Evolutionary conservation across 2,888 invertebrate genomes (phyloP).

Genomic region (Cerastoderma edule): DNA sequence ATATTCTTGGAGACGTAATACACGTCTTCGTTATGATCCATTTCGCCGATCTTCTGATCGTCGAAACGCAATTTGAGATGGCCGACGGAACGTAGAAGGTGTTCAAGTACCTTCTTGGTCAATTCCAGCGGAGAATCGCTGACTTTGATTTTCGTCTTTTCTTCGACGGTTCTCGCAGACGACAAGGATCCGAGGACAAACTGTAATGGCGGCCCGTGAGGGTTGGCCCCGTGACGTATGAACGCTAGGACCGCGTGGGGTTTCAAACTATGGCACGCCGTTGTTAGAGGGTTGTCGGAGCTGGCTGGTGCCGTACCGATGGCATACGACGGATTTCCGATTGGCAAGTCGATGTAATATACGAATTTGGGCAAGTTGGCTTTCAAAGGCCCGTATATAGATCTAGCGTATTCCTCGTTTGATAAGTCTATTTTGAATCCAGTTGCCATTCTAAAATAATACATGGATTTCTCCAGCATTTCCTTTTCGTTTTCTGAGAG

Average conservation of each 20-base stretch:
- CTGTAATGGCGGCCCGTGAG: slow-evolving; percentile 51
- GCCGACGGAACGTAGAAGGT: slow-evolving; percentile 45
- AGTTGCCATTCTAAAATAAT: slow-evolving; percentile 35
- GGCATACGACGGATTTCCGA: slow-evolving; percentile 55
- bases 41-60: slow-evolving; percentile 51
- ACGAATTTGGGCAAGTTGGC: slow-evolving; percentile 17
- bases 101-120: slow-evolving; percentile 38
- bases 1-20: slow-evolving; percentile 50
- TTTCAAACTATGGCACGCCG: slow-evolving; percentile 54
- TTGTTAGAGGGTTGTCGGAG: slow-evolving; percentile 34
- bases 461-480: slow-evolving; percentile 45
- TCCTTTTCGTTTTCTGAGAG: slow-evolving; percentile 30
- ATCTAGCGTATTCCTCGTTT: slow-evolving; percentile 31
- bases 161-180: slow-evolving; percentile 42
- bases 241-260: slow-evolving; percentile 44
- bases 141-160: slow-evolving; percentile 29
- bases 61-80: slow-evolving; percentile 43
- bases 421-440: slow-evolving; percentile 47
- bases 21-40: slow-evolving; percentile 31
- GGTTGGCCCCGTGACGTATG: slow-evolving; percentile 47
- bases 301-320: slow-evolving; percentile 41
- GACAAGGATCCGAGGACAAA: slow-evolving; percentile 45
- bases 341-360: slow-evolving; percentile 54
- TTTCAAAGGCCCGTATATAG: slow-evolving; percentile 44
- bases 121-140: slow-evolving; percentile 40